A percentile compares a stretch with the other conserved stretches of the same genome.
phyloP scores from a whole-genome alignment of 64 coral and sea anemone genomes.

The Montipora cactus region DNA sequence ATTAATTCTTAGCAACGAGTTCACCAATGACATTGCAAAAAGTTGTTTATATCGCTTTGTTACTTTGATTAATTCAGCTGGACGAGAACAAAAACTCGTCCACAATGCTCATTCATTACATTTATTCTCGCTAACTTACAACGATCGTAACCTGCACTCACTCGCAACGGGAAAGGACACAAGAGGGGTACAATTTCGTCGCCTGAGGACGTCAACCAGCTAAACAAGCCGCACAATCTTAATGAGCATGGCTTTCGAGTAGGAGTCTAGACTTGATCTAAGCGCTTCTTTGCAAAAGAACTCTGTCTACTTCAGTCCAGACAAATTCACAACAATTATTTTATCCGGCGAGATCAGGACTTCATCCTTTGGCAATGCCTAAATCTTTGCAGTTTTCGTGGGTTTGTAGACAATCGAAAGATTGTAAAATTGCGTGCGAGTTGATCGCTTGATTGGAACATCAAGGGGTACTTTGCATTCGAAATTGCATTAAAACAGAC shows the following conservation, averaged over 20 bases:
- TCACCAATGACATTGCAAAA: constrained; percentile 73
- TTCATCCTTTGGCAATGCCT: background rate
- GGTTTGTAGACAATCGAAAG: background rate
- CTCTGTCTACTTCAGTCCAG: background rate
- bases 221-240: background rate
- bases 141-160: background rate
- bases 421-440: background rate
- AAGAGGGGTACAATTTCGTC: background rate
- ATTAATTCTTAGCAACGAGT: constrained; percentile 73
- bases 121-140: constrained; percentile 10
- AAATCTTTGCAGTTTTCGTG: background rate
- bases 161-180: background rate
- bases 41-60: constrained; percentile 76
- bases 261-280: background rate
- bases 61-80: constrained; percentile 44
- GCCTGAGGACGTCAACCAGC: background rate
- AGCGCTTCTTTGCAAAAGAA: background rate
- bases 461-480: constrained; percentile 64
- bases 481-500: constrained; percentile 10
- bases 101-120: constrained; percentile 64
- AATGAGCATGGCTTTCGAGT: background rate
- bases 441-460: background rate
- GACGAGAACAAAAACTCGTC: constrained; percentile 2
- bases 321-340: background rate
- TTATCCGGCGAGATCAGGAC: background rate